A percentile compares a stretch with the other conserved stretches of the same genome.
These are phyloP conservation scores for Heterodera carotae DNA, from an alignment of 1,140 invertebrate genomes.

Conservation along the genomic window DNA sequence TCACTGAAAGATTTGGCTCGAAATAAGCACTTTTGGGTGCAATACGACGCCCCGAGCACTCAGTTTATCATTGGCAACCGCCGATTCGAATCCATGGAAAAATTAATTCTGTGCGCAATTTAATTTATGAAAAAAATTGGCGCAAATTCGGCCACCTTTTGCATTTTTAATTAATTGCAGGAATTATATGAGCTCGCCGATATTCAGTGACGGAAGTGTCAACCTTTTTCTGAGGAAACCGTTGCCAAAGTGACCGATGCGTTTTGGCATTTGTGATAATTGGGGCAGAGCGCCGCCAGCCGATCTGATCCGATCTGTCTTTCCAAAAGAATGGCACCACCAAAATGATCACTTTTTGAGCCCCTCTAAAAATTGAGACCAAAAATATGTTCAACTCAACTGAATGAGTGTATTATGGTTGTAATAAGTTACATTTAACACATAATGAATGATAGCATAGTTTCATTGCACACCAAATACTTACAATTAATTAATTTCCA, in stretches of 20 bases:
- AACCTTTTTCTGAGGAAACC: slow-evolving; percentile 56
- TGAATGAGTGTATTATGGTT: no score
- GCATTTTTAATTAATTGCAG: slow-evolving; percentile 65
- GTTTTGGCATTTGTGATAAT: no score
- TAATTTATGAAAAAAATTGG: no score
- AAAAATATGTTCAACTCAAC: no score
- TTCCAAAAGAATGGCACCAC: no score
- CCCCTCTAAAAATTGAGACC: background rate
- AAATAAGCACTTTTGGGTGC: slow-evolving; percentile 98
- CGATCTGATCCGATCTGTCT: no score
- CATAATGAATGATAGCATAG: no score
- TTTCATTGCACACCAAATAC: no score
- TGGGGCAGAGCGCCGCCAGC: no score
- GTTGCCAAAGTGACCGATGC: slow-evolving; percentile 44
- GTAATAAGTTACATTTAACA: no score
- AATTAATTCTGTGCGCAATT: slow-evolving; percentile 76
- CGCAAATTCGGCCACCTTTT: no score
- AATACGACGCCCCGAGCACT: slow-evolving; percentile 87
- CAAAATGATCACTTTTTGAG: background rate
- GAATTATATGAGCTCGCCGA: slow-evolving; percentile 96
- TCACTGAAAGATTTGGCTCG: slow-evolving; percentile 93
- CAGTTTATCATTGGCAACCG: slow-evolving; percentile 87
- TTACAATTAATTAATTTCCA: no score
- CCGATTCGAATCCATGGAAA: slow-evolving; percentile 91
- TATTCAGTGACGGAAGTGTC: slow-evolving; percentile 74